Percentiles rank a stretch among this genome's conserved stretches.
Evolutionary conservation across 2,797 vertebrate genomes (phyloP).

Genomic region (Helostoma temminkii): DNA sequence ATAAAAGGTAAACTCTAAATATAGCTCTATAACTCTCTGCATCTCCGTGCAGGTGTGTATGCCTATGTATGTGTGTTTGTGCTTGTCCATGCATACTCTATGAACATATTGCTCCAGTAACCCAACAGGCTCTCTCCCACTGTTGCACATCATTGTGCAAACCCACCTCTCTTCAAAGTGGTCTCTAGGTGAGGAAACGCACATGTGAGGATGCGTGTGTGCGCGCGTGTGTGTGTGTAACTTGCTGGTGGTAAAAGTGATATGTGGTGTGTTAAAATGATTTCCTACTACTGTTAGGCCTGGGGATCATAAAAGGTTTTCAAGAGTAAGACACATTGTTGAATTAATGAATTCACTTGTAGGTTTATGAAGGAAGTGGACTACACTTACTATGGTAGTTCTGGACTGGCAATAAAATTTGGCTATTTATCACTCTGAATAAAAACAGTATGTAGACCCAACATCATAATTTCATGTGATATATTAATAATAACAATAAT

Average conservation of each 20-base stretch:
- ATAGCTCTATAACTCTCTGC: slow-evolving; percentile 10
- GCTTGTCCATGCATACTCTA: slow-evolving; percentile 1
- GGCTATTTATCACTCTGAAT: too few relatives aligned
- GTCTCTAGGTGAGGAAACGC: slow-evolving; percentile 6
- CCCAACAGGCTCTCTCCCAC: slow-evolving; percentile 50
- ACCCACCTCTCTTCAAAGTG: slow-evolving; percentile 28
- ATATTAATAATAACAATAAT: too few relatives aligned
- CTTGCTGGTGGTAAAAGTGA: too few relatives aligned
- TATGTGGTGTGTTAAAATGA: slow-evolving; percentile 6
- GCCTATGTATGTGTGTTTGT: slow-evolving; percentile 17
- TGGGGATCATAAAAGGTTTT: not conserved
- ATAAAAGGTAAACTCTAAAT: slow-evolving; percentile 35
- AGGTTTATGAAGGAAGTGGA: too few relatives aligned
- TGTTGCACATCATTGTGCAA: slow-evolving; percentile 46
- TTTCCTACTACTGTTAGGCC: not conserved
- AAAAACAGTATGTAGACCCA: too few relatives aligned
- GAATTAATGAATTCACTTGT: not conserved
- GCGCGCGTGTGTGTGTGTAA: not conserved
- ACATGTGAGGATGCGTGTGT: slow-evolving; percentile 4
- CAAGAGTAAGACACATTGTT: too few relatives aligned
- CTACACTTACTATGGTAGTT: too few relatives aligned
- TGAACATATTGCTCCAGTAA: slow-evolving; percentile 52
- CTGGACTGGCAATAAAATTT: too few relatives aligned
- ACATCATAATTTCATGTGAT: too few relatives aligned
- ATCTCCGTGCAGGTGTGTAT: slow-evolving; percentile 26